Evolutionary conservation across 2,113 vertebrate species (phyloP), one percentile per base, ranked within the genome.

Genomic region (Callithrix jacchus): DNA sequence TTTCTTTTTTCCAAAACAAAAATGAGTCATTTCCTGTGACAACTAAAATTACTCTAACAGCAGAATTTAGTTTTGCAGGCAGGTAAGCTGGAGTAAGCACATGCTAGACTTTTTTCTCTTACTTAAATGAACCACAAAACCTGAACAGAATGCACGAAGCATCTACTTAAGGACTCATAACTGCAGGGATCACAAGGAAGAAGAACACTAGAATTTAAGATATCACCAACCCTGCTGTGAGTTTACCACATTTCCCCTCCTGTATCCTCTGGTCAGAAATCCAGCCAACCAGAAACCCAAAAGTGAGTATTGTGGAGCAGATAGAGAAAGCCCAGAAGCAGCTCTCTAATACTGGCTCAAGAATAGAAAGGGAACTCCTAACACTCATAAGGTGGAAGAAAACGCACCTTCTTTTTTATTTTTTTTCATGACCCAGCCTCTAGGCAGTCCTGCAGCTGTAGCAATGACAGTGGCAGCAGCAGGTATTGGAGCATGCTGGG

Each of bases 1-100:
- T 81, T 84, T 25, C 17, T 95, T 90, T 92, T 68, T 87, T 95
- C 73, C 47, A 56, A 82, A 85, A 90, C 68, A 49, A 82, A 96
- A 88, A 93, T 18, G 5, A 94, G 70, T 91, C 6, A 93, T 79
- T 94, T 94, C n/a, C 45, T 64, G 3, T 77, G 82, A 85, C 21
- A 77, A 94, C 14, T 12, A 91, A 95, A 93, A 87, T 94, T 77
- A 83, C 27, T 87, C 76, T 58, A 77, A 49, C 54, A 95, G 66
- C 4, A 30, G n/a, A 97, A 40, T 73, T 89, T 54, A 81, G 82
- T 91, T 96, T 86, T 64, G 14, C 6, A 40, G 20, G 30, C 71
- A 91, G 40, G 47, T 52, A 83, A 92, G 12, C 49, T 93, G 17
- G 35, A 94, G 11, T 92, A 79, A 87, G 58, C 45, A 85, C 35